Evolutionary conservation across 2,113 vertebrate species (phyloP), one percentile per base, ranked within the genome.

Genomic region (Mesoclemmys tuberculata): DNA sequence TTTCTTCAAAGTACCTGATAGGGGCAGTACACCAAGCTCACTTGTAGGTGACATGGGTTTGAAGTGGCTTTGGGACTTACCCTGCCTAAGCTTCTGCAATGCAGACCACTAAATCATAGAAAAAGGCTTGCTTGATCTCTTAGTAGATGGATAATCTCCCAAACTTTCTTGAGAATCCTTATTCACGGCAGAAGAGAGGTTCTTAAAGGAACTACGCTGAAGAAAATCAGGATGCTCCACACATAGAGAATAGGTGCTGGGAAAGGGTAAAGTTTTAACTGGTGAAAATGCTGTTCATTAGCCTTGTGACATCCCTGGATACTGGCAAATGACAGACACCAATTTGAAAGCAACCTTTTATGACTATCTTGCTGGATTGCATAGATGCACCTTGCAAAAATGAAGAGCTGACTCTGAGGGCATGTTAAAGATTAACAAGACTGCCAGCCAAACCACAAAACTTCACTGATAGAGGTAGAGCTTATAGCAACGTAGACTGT

Each of bases 1-100:
- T 54, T 54, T 85, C 71, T 61, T 90, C 61, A 56, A 75, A 64
- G 90, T 85, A 71, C 44, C 88, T 78, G 46, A 56, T 58, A 90
- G 55, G 71, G 79, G 58, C 35, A 92, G 64, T 49, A 49, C 52
- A 56, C 52, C 46, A 92, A 52, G 3, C 27, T 90, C 87, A 24
- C 13, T 4, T 90, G 35, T 84, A 85, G 58, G 11, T 44, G 52
- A 78, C 5, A 44, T 3, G 3, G 55, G 29, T 90, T 90, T 89
- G 27, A 26, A 13, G 29, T 31, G 44, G 58, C 48, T 68, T 82
- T 92, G 84, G 55, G 88, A 87, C 78, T 35, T 24, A 49, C 29
- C 29, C 10, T 56, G 52, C 71, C 3, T 74, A 74, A 41, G 21
- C 0, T 85, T 91, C 86, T 68, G 51, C 11, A 55, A 4, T 29